Evolutionary conservation across 2,113 vertebrate genomes (phyloP).

Genomic region (Hippocampus guttulatus): DNA sequence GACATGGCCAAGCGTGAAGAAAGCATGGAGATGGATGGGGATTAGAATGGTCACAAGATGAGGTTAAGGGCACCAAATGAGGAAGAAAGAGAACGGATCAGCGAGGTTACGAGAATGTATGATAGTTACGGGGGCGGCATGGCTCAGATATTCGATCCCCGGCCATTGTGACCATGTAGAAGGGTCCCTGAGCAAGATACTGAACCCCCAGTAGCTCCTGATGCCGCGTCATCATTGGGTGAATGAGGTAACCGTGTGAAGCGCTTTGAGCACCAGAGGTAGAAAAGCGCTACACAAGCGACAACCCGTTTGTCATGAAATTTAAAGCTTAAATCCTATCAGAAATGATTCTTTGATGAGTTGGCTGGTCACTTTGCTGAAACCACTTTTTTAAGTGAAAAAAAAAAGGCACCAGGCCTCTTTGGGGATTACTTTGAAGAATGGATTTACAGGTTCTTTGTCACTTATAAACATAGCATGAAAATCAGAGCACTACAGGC

Average conservation of each 20-base stretch:
- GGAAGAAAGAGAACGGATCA: background rate
- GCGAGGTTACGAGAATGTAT: background rate
- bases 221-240: too few species aligned
- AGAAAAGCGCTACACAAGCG: too few species aligned
- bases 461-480: constrained; percentile 91
- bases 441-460: constrained; percentile 92
- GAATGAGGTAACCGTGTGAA: too few species aligned
- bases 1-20: constrained; percentile 63
- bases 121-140: background rate
- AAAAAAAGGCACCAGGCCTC: constrained; percentile 75
- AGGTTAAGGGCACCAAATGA: constrained; percentile 12
- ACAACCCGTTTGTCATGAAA: background rate
- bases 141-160: too few species aligned
- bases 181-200: too few species aligned
- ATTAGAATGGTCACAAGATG: constrained; percentile 49
- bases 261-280: too few species aligned
- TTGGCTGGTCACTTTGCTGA: constrained; percentile 80
- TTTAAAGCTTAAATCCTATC: background rate
- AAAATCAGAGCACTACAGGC: constrained; percentile 95
- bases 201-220: too few species aligned
- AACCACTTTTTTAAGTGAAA: constrained; percentile 78
- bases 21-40: constrained; percentile 64
- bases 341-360: background rate
- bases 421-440: constrained; percentile 95
- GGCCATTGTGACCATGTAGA: too few species aligned